These are phyloP conservation scores for Enteromius viviparus DNA, from an alignment of 2,797 vertebrate species.

Conservation along the genomic window DNA sequence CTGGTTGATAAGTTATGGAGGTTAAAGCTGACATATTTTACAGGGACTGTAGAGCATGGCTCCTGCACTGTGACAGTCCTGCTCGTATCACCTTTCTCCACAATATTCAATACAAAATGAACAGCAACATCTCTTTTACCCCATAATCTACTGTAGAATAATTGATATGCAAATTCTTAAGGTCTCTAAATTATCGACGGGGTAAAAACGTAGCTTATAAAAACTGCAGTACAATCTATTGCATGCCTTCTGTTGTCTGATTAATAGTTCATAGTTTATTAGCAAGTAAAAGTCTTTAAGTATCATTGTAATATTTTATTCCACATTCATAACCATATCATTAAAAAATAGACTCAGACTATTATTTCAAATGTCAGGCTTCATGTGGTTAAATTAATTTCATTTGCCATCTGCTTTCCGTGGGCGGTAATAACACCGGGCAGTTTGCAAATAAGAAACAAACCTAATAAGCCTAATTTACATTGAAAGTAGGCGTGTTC, in stretches of 20 bases:
- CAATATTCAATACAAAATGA: neutral
- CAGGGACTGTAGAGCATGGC: neutral
- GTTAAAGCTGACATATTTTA: neutral
- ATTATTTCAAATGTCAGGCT: neutral
- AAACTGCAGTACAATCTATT: neutral
- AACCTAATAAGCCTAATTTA: constrained; percentile 10
- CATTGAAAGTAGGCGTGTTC: neutral
- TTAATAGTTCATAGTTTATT: neutral
- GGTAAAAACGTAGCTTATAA: neutral
- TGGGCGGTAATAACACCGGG: neutral
- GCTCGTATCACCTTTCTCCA: neutral
- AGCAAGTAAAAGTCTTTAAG: neutral
- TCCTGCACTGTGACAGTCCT: neutral
- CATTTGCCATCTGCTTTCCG: neutral
- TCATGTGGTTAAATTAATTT: neutral
- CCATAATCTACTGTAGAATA: neutral
- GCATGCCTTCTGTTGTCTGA: neutral
- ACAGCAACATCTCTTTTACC: neutral
- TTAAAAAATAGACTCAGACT: neutral
- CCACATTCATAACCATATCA: neutral
- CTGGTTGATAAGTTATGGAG: neutral
- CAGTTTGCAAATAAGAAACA: constrained; percentile 4
- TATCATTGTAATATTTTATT: neutral
- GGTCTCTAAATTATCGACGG: neutral
- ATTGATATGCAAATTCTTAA: neutral